These are phyloP conservation scores for Brevipalpus yothersi DNA, from an alignment of 1,140 invertebrate genomes.

Conservation along the genomic window DNA sequence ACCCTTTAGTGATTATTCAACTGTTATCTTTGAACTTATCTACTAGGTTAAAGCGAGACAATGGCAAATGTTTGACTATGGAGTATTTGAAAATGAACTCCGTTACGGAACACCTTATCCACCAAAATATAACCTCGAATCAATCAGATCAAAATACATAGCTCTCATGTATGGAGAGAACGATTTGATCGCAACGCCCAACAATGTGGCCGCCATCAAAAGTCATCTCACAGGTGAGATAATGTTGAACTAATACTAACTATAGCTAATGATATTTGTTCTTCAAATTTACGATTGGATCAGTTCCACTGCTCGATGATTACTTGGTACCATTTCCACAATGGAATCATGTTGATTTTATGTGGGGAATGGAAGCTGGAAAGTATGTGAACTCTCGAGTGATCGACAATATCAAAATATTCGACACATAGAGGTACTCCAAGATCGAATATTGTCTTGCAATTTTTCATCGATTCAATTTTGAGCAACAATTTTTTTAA, in stretches of 20 bases:
- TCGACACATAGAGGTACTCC: not conserved
- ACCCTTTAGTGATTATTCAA: no score
- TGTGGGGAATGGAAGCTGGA: not conserved
- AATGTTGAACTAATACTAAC: not conserved
- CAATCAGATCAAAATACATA: not conserved
- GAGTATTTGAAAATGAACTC: not conserved
- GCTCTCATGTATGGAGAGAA: not conserved
- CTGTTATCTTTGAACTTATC: no score
- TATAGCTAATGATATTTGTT: no score
- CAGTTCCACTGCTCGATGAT: not conserved
- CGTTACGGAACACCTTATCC: not conserved
- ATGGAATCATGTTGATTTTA: constrained; percentile 7
- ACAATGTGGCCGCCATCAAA: constrained; percentile 1
- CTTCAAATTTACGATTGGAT: not conserved
- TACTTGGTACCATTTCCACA: not conserved
- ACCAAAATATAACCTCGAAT: not conserved
- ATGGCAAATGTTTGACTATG: not conserved
- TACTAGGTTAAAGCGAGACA: not conserved
- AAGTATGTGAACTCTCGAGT: not conserved
- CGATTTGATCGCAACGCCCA: not conserved
- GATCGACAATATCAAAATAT: not conserved
- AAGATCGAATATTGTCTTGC: no score
- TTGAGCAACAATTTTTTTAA: no score
- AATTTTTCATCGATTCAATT: no score
- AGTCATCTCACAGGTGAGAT: constrained; percentile 3